Base-by-base conservation (phyloP, 2,888 invertebrate genomes). In the Athetis lepigone region DNA sequence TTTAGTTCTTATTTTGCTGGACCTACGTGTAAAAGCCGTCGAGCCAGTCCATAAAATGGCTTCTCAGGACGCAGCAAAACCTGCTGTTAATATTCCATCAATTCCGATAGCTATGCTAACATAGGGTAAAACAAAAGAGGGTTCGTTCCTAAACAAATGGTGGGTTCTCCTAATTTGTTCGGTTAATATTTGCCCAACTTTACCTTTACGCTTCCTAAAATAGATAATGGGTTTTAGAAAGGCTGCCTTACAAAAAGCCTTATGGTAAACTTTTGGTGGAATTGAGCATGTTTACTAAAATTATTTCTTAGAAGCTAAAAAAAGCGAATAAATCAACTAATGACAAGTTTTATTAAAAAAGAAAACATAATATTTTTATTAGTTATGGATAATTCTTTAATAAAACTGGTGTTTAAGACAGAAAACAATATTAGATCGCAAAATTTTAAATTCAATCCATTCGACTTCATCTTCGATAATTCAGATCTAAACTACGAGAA, bases 131-230 rank as follows among this genome's bases (percentile, higher is more conserved):
- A 80, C 80, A 81, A 80, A 75, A 64, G 65, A 54, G 52, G 71
- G 61, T 51, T 63, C 47, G 52, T 51, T 42, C 81, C 73, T 69
- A 75, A 77, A 67, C 59, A 79, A 75, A 79, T 73, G 29, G 13
- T 59, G 59, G 67, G 64, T 82, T 80, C 67, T 76, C 87, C 88
- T 90, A 90, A 90, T 91, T 90, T 86, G 80, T 83, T 85, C 76
- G 72, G 75, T 81, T 80, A 87, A 86, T 90, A 89, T 90, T 90
- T 87, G 82, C 67, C 77, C 82, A 86, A 87, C 87, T 89, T 87
- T 58, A 68, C 73, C 54, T 70, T 62, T 66, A 57, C 61, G 75
- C 74, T 79, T 77, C 77, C 59, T 66, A 64, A 79, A 77, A 74
- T 63, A 63, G 70, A 79, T 79, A 77, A 77, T 73, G 62, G 61